These are phyloP conservation scores for Hippoglossus hippoglossus DNA, from an alignment of 2,797 vertebrate species.

Conservation along the genomic window DNA sequence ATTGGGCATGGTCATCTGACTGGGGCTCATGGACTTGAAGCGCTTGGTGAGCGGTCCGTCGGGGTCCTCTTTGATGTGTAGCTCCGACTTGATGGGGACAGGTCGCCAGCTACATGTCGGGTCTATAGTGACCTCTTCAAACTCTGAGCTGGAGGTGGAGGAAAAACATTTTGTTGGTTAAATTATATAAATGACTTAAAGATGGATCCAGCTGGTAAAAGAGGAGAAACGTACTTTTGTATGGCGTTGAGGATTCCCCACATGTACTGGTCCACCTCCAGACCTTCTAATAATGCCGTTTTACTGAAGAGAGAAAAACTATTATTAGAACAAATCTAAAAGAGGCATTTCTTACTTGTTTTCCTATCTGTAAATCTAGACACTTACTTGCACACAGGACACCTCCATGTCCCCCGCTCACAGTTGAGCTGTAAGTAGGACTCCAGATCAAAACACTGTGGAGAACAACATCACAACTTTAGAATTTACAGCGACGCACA, in stretches of 20 bases:
- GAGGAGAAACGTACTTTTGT: constrained; percentile 89
- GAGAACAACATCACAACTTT: not conserved
- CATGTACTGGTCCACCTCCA: constrained; percentile 99
- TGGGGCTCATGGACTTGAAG: constrained; percentile 99
- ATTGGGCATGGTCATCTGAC: constrained; percentile 99
- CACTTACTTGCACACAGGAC: constrained; percentile 99
- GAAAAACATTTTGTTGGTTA: not conserved
- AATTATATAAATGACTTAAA: not conserved
- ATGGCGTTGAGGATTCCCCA: constrained; percentile 99
- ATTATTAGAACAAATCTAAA: not conserved
- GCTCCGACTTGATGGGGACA: constrained; percentile 96
- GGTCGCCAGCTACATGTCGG: constrained; percentile 99
- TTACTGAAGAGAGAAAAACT: constrained; percentile 84
- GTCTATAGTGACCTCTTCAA: constrained; percentile 99
- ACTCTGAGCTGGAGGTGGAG: constrained; percentile 89
- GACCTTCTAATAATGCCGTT: constrained; percentile 96
- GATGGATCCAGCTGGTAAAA: not conserved
- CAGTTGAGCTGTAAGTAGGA: constrained; percentile 98
- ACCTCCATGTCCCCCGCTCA: constrained; percentile 98
- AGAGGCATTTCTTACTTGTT: not conserved
- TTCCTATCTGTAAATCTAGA: not conserved
- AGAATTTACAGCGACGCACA: not conserved
- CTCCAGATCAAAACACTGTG: constrained; percentile 97
- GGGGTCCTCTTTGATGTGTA: constrained; percentile 98
- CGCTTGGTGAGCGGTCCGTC: constrained; percentile 97